phyloP scores from a whole-genome alignment of 2,888 invertebrate genomes.

The Acrobasis consociella region DNA sequence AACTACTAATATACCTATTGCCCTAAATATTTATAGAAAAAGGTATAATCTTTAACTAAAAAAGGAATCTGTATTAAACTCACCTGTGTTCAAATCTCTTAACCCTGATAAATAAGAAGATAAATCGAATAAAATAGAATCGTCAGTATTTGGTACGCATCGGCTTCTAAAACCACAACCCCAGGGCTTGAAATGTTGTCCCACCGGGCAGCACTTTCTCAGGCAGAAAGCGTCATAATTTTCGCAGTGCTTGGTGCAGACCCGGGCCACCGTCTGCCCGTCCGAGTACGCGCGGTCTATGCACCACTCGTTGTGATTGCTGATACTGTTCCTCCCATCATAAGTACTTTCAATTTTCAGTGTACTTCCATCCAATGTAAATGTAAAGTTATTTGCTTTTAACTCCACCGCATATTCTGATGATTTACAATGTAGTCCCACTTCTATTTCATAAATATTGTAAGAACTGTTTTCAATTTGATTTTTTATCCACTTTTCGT shows the following conservation, averaged over 20 bases:
- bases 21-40: no score
- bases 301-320: slow-evolving; percentile 68
- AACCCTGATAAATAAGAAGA: slow-evolving; percentile 59
- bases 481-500: slow-evolving; percentile 51
- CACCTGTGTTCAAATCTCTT: slow-evolving; percentile 27
- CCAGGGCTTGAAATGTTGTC: slow-evolving; percentile 67
- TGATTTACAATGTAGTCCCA: slow-evolving; percentile 58
- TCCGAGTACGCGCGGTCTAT: slow-evolving; percentile 55
- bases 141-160: slow-evolving; percentile 56
- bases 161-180: slow-evolving; percentile 56
- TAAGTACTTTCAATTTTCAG: slow-evolving; percentile 46
- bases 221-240: slow-evolving; percentile 66
- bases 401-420: slow-evolving; percentile 63
- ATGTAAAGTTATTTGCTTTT: slow-evolving; percentile 48
- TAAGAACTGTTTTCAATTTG: slow-evolving; percentile 42
- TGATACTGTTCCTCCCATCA: slow-evolving; percentile 36
- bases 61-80: neutral
- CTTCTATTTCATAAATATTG: slow-evolving; percentile 60
- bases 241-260: slow-evolving; percentile 59
- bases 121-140: slow-evolving; percentile 55
- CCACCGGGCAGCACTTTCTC: slow-evolving; percentile 81
- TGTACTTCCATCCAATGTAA: slow-evolving; percentile 53
- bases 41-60: neutral
- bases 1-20: no score
- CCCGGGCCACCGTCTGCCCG: slow-evolving; percentile 54